Evolutionary conservation across 2,797 vertebrate genomes (phyloP), one percentile per base, ranked within the genome.

Genomic region (Sarcoramphus papa): DNA sequence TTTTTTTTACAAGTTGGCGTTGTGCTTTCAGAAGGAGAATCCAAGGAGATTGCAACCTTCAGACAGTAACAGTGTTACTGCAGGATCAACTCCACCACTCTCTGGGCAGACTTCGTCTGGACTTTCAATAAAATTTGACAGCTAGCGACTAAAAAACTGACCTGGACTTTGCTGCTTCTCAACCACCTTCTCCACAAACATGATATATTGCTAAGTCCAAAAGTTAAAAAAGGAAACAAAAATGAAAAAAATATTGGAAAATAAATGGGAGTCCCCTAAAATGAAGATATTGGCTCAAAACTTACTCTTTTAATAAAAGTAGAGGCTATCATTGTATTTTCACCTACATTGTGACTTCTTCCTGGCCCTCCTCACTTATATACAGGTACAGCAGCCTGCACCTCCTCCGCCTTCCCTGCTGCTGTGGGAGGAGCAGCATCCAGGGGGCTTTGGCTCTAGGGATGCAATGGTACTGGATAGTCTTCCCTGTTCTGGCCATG

Each of bases 401-500:
- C 7, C 6, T 57, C 31, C 5, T 57, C 31, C 12, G 27, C 13
- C 14, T 73, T 69, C 60, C 54, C 27, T 73, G 40, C 18, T 19
- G 20, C 59, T 2, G 0, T 2, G 2, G 9, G 2, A 3, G 6
- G 0, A 82, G 43, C 20, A 69, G 40, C 37, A 54, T 7, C 20
- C 2, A 0, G 3, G 12, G 4, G 15, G 19, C 48, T 74, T 54
- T 51, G 37, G 47, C 28, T 73, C 41, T 8, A 41, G 56, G 20
- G 24, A 75, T 67, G 41, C 16, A 53, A 15, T 0, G 14, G 37
- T 12, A 77, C 8, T 41, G 45, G 24, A n/a, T 0, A 27, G 14
- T 37, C 48, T 56, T 81, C 54, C 18, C 31, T n/a, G 19, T 63
- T 45, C 70, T 35, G 33, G 33, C 18, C 25, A 41, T 24, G 25